Base-by-base conservation (phyloP, 35 echinoderm and acorn worm genomes). In the Diadema setosum region DNA sequence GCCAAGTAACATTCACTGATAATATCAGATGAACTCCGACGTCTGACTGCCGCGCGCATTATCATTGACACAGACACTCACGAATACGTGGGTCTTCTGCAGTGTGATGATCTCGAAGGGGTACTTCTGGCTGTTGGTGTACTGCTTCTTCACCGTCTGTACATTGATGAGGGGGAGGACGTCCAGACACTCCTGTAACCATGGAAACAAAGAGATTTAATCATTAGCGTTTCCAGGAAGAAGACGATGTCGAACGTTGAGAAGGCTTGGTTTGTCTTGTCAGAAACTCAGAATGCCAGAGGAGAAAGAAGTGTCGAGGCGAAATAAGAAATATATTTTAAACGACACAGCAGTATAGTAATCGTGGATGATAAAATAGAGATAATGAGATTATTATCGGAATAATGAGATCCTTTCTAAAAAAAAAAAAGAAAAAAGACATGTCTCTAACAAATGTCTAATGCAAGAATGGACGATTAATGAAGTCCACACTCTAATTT, bases 141-240 rank as follows among this genome's bases (percentile, higher is more conserved):
- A 15, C 35, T 78, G 73, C 44, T 78, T 78, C 37, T 78, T 78
- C 35, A 78, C 73, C 73, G 73, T 78, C 73, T 78, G 73, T 3
- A 78, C 73, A 78, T 78, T 41, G 1, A 78, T 41, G 14, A 78
- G 73, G 5, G 73, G 73, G 15, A 78, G 40, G 1, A 78, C 73
- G 24, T 78, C 73, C 73, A 78, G 18, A 44, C 40, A 78, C 44
- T 78, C 73, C 73, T 78, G 73, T 36, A 35, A 36, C 35, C 73
- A 78, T 78, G 40, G 73, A 8, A 78, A 78, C 40, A 67, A 27
- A 23, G 44, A 78, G 44, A 43, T 43, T n/a, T 42, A 35, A 2
- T 9, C 29, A 78, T 35, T n/a, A 36, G 44, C 29, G 9, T 20
- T 41, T 16, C 35, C 39, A 40, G 11, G 33, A 44, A 1, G 21